Percentiles rank a stretch among this genome's conserved stretches.
phyloP scores from a whole-genome alignment of 2,888 invertebrate species.

The Rotaria socialis region DNA sequence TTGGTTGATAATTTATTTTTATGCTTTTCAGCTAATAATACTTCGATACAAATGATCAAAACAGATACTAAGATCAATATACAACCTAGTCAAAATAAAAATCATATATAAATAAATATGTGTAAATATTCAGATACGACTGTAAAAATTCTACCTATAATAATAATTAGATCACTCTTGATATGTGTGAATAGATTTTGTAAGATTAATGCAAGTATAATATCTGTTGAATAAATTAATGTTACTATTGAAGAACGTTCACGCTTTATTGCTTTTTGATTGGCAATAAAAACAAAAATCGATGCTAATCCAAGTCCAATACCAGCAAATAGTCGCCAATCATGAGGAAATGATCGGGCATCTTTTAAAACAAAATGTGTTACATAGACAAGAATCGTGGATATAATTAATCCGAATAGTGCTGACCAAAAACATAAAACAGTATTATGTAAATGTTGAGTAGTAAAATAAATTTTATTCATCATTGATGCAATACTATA shows the following conservation, averaged over 20 bases:
- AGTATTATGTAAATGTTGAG: neutral
- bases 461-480: neutral
- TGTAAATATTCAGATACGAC: too few relatives aligned
- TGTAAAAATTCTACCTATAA: neutral
- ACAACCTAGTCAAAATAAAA: neutral
- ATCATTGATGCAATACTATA: neutral
- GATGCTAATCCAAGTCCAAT: slow-evolving; percentile 5
- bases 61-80: neutral
- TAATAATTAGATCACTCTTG: neutral
- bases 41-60: neutral
- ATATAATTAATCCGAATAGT: neutral
- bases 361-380: neutral
- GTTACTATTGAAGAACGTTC: neutral
- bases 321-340: slow-evolving; percentile 1
- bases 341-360: neutral
- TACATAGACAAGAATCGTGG: neutral
- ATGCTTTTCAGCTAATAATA: neutral
- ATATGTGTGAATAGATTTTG: neutral
- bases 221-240: slow-evolving; percentile 5
- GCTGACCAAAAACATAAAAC: slow-evolving; percentile 27
- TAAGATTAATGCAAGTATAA: neutral
- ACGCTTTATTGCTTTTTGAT: slow-evolving; percentile 25
- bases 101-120: too few relatives aligned
- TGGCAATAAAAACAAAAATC: neutral
- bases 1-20: neutral